Evolutionary conservation across 2,888 invertebrate genomes (phyloP).

Genomic region (Apodemia mormo): DNA sequence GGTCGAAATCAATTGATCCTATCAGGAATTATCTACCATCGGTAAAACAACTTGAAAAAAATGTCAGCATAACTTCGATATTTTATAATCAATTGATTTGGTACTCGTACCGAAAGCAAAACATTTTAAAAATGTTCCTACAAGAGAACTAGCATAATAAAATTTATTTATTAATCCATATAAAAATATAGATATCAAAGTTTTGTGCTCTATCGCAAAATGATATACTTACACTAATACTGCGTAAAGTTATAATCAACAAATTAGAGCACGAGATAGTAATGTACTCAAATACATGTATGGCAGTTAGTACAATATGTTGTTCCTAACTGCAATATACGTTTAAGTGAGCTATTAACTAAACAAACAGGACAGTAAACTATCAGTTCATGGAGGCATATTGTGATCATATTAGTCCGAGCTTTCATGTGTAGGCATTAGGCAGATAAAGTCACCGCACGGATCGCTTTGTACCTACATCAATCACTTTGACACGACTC

Average conservation of each 20-base stretch:
- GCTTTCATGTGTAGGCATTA: slow-evolving; percentile 50
- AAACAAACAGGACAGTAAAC: slow-evolving; percentile 27
- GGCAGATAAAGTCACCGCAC: slow-evolving; percentile 68
- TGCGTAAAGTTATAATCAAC: background rate
- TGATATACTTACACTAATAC: background rate
- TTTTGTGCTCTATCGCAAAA: background rate
- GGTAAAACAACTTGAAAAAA: no score
- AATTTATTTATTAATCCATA: background rate
- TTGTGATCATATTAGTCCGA: slow-evolving; percentile 55
- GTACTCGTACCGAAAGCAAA: no score
- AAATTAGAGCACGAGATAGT: background rate
- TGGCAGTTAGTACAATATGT: slow-evolving; percentile 25
- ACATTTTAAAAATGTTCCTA: no score
- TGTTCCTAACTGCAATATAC: slow-evolving; percentile 20
- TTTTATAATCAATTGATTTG: no score
- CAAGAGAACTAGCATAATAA: background rate
- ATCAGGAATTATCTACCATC: no score
- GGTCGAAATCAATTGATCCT: no score
- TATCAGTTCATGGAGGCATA: slow-evolving; percentile 35
- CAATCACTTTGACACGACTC: slow-evolving; percentile 78
- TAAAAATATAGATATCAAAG: background rate
- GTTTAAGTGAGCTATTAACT: slow-evolving; percentile 21
- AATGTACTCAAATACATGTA: background rate
- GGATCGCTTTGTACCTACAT: slow-evolving; percentile 62
- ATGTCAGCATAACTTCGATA: no score